Evolutionary conservation across 2,797 vertebrate species (phyloP).

Genomic region (Prionace glauca): DNA sequence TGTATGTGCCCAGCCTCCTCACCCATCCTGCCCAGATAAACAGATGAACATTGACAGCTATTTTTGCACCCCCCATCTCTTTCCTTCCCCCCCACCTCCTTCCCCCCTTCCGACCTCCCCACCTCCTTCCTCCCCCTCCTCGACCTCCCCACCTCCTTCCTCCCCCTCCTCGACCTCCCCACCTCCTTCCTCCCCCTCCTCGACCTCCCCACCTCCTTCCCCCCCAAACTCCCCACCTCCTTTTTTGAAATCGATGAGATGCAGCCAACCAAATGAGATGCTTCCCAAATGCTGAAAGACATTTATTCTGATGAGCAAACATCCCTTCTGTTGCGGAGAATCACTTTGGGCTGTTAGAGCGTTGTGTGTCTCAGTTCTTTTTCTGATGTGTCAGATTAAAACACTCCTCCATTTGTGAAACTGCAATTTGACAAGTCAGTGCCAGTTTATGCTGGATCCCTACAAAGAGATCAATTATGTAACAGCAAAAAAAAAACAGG

Average conservation of each 20-base stretch:
- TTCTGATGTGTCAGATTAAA: background rate
- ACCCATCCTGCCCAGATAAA: background rate
- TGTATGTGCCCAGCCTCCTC: background rate
- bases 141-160: too few relatives aligned
- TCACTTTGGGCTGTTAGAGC: background rate
- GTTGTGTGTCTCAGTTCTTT: background rate
- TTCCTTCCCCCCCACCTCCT: too few relatives aligned
- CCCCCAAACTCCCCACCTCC: too few relatives aligned
- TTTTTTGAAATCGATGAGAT: background rate
- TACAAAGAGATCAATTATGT: background rate
- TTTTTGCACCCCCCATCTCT: background rate
- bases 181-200: too few relatives aligned
- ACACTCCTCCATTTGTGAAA: background rate
- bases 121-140: too few relatives aligned
- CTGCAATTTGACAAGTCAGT: background rate
- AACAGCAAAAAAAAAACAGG: background rate
- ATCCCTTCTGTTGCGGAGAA: background rate
- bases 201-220: too few relatives aligned
- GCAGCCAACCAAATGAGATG: background rate
- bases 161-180: too few relatives aligned
- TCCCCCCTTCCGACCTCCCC: too few relatives aligned
- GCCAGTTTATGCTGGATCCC: background rate
- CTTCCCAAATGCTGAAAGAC: background rate
- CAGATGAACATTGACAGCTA: too few relatives aligned
- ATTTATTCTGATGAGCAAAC: slow-evolving; percentile 7